Evolutionary conservation across 2,888 invertebrate genomes (phyloP).

Genomic region (Argyresthia albistria): DNA sequence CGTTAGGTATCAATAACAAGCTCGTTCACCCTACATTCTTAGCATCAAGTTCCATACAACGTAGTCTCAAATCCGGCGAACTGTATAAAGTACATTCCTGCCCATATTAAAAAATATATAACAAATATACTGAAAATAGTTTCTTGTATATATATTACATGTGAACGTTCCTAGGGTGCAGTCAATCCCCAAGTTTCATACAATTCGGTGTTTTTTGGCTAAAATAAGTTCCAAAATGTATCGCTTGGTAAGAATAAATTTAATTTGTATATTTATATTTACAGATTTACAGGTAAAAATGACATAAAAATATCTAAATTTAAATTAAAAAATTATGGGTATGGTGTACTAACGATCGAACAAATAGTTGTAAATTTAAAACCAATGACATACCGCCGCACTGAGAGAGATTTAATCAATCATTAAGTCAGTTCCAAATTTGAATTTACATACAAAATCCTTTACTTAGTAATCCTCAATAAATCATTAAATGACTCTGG

Average conservation of each 20-base stretch:
- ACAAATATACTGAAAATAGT: slow-evolving; percentile 22
- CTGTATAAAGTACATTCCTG: slow-evolving; percentile 14
- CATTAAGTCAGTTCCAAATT: too few species aligned
- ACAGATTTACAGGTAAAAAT: too few species aligned
- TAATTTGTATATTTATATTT: not conserved
- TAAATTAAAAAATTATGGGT: too few species aligned
- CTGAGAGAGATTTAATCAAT: too few species aligned
- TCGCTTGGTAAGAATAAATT: slow-evolving; percentile 28
- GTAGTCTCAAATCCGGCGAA: not conserved
- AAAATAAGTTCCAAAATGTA: slow-evolving; percentile 26
- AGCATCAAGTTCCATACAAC: not conserved
- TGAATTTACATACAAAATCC: too few species aligned
- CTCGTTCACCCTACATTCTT: not conserved
- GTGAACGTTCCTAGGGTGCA: not conserved
- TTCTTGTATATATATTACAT: slow-evolving; percentile 24
- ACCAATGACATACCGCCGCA: too few species aligned
- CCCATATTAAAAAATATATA: slow-evolving; percentile 14
- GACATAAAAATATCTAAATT: too few species aligned
- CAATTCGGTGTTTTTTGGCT: slow-evolving; percentile 13
- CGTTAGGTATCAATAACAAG: not conserved
- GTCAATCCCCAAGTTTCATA: slow-evolving; percentile 3
- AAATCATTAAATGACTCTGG: too few species aligned
- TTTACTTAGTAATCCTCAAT: too few species aligned
- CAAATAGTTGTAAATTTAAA: too few species aligned
- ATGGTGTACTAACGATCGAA: too few species aligned